Evolutionary conservation across 2,113 vertebrate genomes (phyloP), one percentile per base, ranked within the genome.

Genomic region (Syrmaticus mikado): DNA sequence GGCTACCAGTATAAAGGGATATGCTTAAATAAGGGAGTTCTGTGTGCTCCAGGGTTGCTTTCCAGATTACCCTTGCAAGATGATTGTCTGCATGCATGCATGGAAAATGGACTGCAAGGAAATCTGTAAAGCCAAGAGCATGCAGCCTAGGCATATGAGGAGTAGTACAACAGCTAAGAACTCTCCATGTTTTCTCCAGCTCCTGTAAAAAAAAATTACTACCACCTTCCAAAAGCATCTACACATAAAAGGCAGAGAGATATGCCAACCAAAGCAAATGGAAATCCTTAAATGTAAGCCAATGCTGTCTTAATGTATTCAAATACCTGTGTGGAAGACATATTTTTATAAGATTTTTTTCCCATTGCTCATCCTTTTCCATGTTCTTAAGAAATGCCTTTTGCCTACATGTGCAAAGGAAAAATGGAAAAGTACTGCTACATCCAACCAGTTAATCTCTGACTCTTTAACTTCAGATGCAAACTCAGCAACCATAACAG

Each of bases 1-100:
- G 22, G 4, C 12, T 55, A 16, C 2, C n/a, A 53, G 17, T 9
- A 21, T 12, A 57, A 21, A 7, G 15, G 2, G 3, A 3, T 58
- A n/a, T 24, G 9, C 10, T 70, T 57, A 76, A 68, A 62, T 53
- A 22, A 11, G 9, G 0, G 2, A 55, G 8, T 18, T 18, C 18
- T 14, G 4, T 4, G 16, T 64, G 5, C 10, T 91, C 57, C 34
- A 55, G 36, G 5, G 13, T 0, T 27, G 38, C 28, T 41, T 71
- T 38, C 34, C 74, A 89, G 50, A n/a, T 5, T 72, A 22, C 1
- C 6, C 1, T 0, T 43, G 6, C 4, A 46, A 57, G 25, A 61
- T 9, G 61, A 40, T 10, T 53, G 8, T 5, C 17, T 41, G 20
- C 28, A 57, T n/a, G 6, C 1, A 11, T 8, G 11, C 11, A 64